phyloP scores from a whole-genome alignment of 2,888 invertebrate species.

The Caenorhabditis panamensis region DNA sequence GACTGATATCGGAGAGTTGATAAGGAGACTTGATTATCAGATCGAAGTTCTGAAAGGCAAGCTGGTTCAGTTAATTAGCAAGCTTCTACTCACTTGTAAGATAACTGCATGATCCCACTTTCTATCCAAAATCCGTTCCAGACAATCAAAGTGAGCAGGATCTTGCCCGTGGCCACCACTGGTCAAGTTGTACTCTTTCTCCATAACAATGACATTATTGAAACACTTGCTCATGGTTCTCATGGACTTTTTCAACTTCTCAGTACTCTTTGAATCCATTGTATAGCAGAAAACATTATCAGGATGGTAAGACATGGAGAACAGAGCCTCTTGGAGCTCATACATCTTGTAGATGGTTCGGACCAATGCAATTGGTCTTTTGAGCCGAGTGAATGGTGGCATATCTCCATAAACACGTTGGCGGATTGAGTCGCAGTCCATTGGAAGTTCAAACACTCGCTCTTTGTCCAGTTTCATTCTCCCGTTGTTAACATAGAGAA shows the following conservation, averaged over 20 bases:
- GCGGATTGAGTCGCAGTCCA: slow-evolving; percentile 56
- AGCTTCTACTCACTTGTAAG: slow-evolving; percentile 23
- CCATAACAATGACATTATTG: slow-evolving; percentile 38
- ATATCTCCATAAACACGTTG: slow-evolving; percentile 47
- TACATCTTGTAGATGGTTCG: slow-evolving; percentile 52
- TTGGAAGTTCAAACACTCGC: slow-evolving; percentile 48
- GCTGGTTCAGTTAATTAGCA: not conserved
- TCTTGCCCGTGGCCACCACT: slow-evolving; percentile 58
- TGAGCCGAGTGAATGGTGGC: slow-evolving; percentile 31
- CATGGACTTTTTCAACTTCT: slow-evolving; percentile 31
- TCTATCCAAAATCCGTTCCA: slow-evolving; percentile 27
- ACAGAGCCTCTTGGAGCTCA: slow-evolving; percentile 55
- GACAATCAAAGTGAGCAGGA: slow-evolving; percentile 57
- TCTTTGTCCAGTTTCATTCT: slow-evolving; percentile 44
- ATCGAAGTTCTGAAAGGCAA: slow-evolving; percentile 47
- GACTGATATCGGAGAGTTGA: slow-evolving; percentile 50
- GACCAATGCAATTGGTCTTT: slow-evolving; percentile 52
- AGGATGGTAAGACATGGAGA: slow-evolving; percentile 52
- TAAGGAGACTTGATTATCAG: slow-evolving; percentile 46
- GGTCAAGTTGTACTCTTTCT: slow-evolving; percentile 45
- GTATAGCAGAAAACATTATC: slow-evolving; percentile 53
- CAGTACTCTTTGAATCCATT: slow-evolving; percentile 40
- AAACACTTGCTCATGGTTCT: slow-evolving; percentile 39
- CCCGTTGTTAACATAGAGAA: slow-evolving; percentile 52
- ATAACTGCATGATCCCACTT: slow-evolving; percentile 54